Evolutionary conservation across 2,888 invertebrate species (phyloP).

Genomic region (Sipha maydis): DNA sequence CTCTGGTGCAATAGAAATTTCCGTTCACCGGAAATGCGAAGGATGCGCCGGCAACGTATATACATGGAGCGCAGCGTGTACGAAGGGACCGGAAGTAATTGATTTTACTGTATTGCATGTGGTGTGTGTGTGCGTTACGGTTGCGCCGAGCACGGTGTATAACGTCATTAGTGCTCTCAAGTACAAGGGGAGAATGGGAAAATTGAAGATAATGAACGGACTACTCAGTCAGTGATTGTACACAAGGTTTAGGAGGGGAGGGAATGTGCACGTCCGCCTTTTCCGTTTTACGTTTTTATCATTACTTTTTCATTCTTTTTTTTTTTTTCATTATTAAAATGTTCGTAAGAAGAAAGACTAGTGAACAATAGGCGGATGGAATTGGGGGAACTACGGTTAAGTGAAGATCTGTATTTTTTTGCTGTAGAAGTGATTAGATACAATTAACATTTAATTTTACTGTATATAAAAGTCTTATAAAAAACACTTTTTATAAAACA

Average conservation of each 20-base stretch:
- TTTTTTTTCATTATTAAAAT: neutral
- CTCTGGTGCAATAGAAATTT: neutral
- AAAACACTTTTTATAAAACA: neutral
- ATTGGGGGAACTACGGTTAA: conserved; percentile 44
- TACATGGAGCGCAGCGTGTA: neutral
- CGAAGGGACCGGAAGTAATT: conserved; percentile 47
- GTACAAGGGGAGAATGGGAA: conserved; percentile 61
- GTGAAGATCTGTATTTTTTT: conserved; percentile 27
- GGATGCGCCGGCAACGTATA: neutral
- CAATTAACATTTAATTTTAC: neutral
- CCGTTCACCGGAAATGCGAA: conserved; percentile 37
- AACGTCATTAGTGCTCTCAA: conserved; percentile 39
- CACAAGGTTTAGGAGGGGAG: neutral
- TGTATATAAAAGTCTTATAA: neutral
- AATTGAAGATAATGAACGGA: conserved; percentile 60
- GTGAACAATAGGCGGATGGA: conserved; percentile 53
- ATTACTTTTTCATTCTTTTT: conserved; percentile 6
- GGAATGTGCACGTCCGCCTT: conserved; percentile 33
- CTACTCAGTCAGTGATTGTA: neutral
- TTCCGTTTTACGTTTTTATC: conserved; percentile 38
- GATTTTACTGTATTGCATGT: conserved; percentile 10
- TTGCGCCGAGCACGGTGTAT: conserved; percentile 42
- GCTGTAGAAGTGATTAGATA: neutral
- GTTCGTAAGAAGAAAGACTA: conserved; percentile 10
- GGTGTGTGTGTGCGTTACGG: neutral